phyloP scores from a whole-genome alignment of 2,113 vertebrate genomes.

The Campylorhamphus procurvoides region DNA sequence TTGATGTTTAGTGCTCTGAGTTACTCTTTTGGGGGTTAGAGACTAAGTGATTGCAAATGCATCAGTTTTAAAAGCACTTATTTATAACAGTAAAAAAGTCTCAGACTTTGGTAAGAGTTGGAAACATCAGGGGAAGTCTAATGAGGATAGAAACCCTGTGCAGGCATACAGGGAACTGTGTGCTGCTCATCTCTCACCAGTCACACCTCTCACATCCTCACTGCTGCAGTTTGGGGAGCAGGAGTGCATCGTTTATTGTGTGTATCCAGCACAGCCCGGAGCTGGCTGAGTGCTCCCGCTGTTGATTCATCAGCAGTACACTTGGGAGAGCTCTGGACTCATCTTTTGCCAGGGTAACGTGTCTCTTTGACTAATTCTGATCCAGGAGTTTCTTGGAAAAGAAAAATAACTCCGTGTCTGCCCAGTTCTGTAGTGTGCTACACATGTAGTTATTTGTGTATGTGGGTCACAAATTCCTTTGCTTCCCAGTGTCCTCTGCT shows the following conservation, averaged over 20 bases:
- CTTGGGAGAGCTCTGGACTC: constrained; percentile 59
- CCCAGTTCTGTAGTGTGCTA: neutral
- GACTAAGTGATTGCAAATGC: neutral
- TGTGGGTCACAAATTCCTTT: constrained; percentile 9
- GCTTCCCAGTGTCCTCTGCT: neutral
- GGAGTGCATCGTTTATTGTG: neutral
- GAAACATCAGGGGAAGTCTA: neutral
- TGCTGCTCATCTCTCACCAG: neutral
- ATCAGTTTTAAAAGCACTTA: neutral
- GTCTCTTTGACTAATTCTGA: constrained; percentile 26
- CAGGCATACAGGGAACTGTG: neutral
- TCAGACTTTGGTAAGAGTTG: neutral
- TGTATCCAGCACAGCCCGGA: neutral
- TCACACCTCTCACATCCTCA: neutral
- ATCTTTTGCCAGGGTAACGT: neutral
- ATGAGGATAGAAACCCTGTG: neutral
- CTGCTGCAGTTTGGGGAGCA: neutral
- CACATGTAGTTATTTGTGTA: neutral
- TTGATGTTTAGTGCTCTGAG: neutral
- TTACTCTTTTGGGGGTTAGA: neutral
- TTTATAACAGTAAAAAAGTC: neutral
- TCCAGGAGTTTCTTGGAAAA: constrained; percentile 40
- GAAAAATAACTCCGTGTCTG: neutral
- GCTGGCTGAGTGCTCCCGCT: constrained; percentile 1
- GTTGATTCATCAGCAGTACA: constrained; percentile 38